Evolutionary conservation across 2,888 invertebrate species (phyloP), one percentile per base, ranked within the genome.

Genomic region (Ischnura elegans): DNA sequence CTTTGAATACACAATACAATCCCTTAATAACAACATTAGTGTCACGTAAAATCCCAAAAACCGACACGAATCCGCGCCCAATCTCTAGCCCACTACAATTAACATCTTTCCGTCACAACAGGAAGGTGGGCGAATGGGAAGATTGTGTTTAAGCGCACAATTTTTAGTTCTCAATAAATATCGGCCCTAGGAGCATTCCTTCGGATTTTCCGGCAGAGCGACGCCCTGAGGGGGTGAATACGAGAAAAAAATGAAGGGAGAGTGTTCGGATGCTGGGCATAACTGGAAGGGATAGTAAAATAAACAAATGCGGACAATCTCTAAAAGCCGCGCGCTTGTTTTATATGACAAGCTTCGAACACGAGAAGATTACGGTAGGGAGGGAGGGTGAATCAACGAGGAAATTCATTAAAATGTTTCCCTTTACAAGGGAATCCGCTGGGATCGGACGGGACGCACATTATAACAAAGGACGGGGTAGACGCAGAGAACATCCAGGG

Each of bases 331-430:
- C 42, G 46, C 42, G 43, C 46, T 86, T 86, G n/a, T 86, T 86
- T 86, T 86, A 86, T 86, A 43, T 46, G 86, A 86, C 86, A 86
- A 46, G 86, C 86, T 86, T 86, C n/a, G n/a, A n/a, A 86, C 86
- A 46, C 86, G 43, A 86, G 86, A 43, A 86, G 86, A 86, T 45
- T 76, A 76, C 16, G 76, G 36, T 29, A 25, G 36, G 43, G 36
- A 76, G 36, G 36, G 36, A 6, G 76, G n/a, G 36, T 13, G 76
- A n/a, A 25, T 13, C 36, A 29, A 29, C 29, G 29, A 29, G 76
- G 36, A n/a, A 36, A 36, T 86, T 86, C 86, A 86, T 86, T 86
- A 86, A 86, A 86, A n/a, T 46, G 25, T 86, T 86, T 46, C 45
- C 46, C 86, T 86, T 86, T 86, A 25, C 5, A n/a, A 61, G n/a